A percentile compares a stretch with the other conserved stretches of the same genome.
Evolutionary conservation across 2,113 vertebrate genomes (phyloP).

Genomic region (Solea senegalensis): DNA sequence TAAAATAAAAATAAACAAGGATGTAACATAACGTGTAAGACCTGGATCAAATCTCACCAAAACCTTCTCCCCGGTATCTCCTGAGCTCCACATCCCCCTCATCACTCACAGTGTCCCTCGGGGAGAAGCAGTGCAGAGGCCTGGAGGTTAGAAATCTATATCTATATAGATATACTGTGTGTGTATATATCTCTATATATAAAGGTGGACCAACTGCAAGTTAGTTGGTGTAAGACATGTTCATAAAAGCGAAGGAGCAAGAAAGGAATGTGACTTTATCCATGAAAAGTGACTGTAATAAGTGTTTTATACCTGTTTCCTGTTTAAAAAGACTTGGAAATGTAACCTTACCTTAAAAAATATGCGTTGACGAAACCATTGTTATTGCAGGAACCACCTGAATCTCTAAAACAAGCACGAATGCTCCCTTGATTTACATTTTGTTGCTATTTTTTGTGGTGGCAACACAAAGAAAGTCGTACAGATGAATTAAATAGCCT

Average conservation of each 20-base stretch:
- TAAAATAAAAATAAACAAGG: slow-evolving; percentile 39
- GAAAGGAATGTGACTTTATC: neutral
- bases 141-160: slow-evolving; percentile 64
- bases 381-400: slow-evolving; percentile 24
- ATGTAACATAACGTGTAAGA: slow-evolving; percentile 39
- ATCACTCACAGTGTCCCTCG: slow-evolving; percentile 63
- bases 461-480: too few relatives aligned
- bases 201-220: slow-evolving; percentile 10
- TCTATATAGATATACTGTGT: neutral
- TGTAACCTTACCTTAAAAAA: slow-evolving; percentile 18
- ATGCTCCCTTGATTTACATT: too few relatives aligned
- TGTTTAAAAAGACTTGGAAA: slow-evolving; percentile 9
- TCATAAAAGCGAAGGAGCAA: slow-evolving; percentile 7
- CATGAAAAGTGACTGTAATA: neutral
- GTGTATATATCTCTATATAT: neutral
- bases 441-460: too few relatives aligned
- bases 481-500: too few relatives aligned
- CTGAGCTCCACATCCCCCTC: slow-evolving; percentile 60
- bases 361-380: slow-evolving; percentile 10
- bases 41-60: slow-evolving; percentile 60
- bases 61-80: slow-evolving; percentile 51
- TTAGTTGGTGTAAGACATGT: neutral
- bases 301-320: neutral
- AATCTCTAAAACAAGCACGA: slow-evolving; percentile 17
- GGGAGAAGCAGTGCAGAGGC: slow-evolving; percentile 58